Conservation (phyloP, 2,888 invertebrate genomes). For the Pristionchus japonicus region DNA sequence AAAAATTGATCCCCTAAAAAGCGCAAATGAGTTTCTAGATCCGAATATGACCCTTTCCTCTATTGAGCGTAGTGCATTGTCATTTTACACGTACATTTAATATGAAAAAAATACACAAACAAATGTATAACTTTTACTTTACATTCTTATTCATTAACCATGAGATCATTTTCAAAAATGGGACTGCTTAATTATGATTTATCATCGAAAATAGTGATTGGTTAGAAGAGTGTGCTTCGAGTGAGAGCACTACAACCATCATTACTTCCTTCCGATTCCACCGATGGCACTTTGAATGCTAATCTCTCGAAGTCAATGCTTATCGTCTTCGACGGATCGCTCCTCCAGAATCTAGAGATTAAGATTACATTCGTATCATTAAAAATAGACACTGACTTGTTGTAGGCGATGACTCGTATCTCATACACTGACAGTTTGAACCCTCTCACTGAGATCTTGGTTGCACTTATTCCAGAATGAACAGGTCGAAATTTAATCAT, state of each 20-base stretch:
- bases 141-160: no score
- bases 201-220: no score
- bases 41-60: no score
- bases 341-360: background rate
- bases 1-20: no score
- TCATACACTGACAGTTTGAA: background rate
- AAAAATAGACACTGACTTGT: background rate
- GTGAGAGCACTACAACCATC: background rate
- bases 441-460: conserved; percentile 1
- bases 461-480: background rate
- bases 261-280: no score
- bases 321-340: conserved; percentile 3
- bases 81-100: no score
- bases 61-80: no score
- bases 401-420: conserved; percentile 13
- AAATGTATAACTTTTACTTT: no score
- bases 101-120: no score
- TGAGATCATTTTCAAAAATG: no score
- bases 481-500: conserved; percentile 13
- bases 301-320: background rate
- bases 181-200: no score
- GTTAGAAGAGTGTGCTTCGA: background rate
- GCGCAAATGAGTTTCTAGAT: no score
- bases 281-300: background rate
- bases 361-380: background rate